A percentile compares a stretch with the other conserved stretches of the same genome.
Conservation (phyloP, 2,113 vertebrate species). For the Diphyllodes magnificus region DNA sequence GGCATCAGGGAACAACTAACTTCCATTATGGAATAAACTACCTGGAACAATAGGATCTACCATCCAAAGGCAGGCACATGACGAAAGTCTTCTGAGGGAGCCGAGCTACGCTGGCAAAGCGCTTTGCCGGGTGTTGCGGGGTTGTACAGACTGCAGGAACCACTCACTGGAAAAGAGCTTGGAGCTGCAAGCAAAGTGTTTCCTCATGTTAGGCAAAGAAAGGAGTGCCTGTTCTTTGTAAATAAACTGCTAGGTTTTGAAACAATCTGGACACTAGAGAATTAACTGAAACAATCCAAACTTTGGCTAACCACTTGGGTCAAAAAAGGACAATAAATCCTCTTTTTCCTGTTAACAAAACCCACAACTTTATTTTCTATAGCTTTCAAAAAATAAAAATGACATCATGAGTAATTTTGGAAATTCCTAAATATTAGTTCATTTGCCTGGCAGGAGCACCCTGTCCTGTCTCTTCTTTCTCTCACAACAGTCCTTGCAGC, state of each 20-base stretch:
- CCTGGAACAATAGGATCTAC: not conserved
- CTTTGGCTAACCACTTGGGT: not conserved
- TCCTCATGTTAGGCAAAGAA: conserved; percentile 17
- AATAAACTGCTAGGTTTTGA: conserved; percentile 21
- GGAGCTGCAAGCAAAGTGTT: not conserved
- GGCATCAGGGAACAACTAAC: not conserved
- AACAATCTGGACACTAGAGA: not conserved
- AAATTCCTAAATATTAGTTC: not conserved
- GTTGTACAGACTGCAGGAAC: not conserved
- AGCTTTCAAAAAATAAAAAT: not conserved
- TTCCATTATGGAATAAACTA: not conserved
- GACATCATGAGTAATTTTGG: not conserved
- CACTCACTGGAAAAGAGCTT: not conserved
- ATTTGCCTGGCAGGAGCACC: not conserved
- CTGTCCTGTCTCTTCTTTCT: not conserved
- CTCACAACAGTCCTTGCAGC: not conserved
- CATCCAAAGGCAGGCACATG: not conserved
- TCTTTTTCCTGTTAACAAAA: not conserved
- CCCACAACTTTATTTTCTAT: conserved; percentile 2
- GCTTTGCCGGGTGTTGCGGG: accelerated
- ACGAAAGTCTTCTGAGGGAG: not conserved
- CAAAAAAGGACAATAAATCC: conserved; percentile 25
- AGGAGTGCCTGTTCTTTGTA: not conserved
- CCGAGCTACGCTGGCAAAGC: accelerated
- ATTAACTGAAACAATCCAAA: conserved; percentile 7